These are phyloP conservation scores for Spicauda simplicius DNA, from an alignment of 2,888 invertebrate genomes.

Conservation along the genomic window DNA sequence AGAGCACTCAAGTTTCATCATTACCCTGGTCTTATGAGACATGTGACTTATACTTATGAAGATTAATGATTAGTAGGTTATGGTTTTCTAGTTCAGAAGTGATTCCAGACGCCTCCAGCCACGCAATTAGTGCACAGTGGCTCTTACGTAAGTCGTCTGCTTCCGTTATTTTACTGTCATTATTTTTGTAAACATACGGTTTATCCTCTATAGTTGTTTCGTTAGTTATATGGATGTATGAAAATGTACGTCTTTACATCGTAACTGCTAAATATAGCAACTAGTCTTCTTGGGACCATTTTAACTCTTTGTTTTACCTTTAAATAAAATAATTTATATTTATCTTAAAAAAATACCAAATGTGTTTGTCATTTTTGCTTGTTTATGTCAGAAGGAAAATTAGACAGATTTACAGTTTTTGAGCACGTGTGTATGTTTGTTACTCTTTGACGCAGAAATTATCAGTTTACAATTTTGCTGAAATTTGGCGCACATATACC, in stretches of 20 bases:
- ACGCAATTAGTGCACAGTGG: slow-evolving; percentile 41
- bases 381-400: too few species aligned
- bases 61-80: slow-evolving; percentile 62
- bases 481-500: too few species aligned
- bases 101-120: slow-evolving; percentile 47
- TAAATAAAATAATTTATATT: too few species aligned
- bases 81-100: slow-evolving; percentile 53
- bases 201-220: slow-evolving; percentile 7
- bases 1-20: slow-evolving; percentile 39
- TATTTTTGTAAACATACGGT: slow-evolving; percentile 34
- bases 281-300: too few species aligned
- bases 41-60: slow-evolving; percentile 51
- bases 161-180: slow-evolving; percentile 35
- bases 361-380: too few species aligned
- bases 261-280: background rate
- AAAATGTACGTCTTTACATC: background rate
- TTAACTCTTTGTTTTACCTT: too few species aligned
- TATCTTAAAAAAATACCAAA: too few species aligned
- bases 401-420: too few species aligned
- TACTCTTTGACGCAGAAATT: too few species aligned
- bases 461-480: too few species aligned
- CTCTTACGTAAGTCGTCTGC: slow-evolving; percentile 31
- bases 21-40: slow-evolving; percentile 39
- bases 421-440: too few species aligned
- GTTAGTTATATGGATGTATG: background rate